A percentile compares a stretch with the other conserved stretches of the same genome.
Conservation (phyloP, 2,797 vertebrate genomes). For the Carduelis carduelis region DNA sequence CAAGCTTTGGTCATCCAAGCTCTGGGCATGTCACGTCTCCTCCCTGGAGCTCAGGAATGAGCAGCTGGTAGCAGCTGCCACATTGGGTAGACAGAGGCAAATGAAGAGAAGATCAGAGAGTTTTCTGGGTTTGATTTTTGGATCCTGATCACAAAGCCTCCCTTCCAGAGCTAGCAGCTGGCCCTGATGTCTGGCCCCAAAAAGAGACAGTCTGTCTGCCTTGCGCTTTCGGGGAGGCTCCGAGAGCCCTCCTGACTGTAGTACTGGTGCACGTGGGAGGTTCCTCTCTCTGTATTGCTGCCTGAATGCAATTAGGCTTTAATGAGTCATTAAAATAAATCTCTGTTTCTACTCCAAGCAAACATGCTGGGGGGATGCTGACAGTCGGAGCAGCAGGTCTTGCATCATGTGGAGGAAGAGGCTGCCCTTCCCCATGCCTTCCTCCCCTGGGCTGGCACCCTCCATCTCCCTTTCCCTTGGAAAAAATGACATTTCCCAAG, state of each 20-base stretch:
- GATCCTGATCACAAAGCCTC: not conserved
- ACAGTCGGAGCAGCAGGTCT: slow-evolving; percentile 38
- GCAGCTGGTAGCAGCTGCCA: not conserved
- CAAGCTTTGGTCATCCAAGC: not conserved
- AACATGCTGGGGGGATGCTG: slow-evolving; percentile 41
- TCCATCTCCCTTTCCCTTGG: not conserved
- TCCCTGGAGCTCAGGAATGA: not conserved
- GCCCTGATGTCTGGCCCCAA: slow-evolving; percentile 19
- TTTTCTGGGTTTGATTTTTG: not conserved
- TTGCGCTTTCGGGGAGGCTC: not conserved
- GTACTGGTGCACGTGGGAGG: slow-evolving; percentile 58
- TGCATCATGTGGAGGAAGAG: slow-evolving; percentile 25
- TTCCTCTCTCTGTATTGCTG: slow-evolving; percentile 42
- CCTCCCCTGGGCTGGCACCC: not conserved
- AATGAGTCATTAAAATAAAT: slow-evolving; percentile 71
- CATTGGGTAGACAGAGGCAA: fast-evolving
- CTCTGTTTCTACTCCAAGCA: slow-evolving; percentile 61
- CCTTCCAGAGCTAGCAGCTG: not conserved
- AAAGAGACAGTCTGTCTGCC: slow-evolving; percentile 60
- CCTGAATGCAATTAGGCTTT: slow-evolving; percentile 63
- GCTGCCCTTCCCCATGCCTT: not conserved
- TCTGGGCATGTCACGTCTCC: fast-evolving
- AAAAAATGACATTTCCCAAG: not conserved
- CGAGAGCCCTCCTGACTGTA: slow-evolving; percentile 36
- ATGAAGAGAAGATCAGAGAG: not conserved